These are phyloP conservation scores for Amblyraja radiata DNA, from an alignment of 2,797 vertebrate genomes.

Conservation along the genomic window DNA sequence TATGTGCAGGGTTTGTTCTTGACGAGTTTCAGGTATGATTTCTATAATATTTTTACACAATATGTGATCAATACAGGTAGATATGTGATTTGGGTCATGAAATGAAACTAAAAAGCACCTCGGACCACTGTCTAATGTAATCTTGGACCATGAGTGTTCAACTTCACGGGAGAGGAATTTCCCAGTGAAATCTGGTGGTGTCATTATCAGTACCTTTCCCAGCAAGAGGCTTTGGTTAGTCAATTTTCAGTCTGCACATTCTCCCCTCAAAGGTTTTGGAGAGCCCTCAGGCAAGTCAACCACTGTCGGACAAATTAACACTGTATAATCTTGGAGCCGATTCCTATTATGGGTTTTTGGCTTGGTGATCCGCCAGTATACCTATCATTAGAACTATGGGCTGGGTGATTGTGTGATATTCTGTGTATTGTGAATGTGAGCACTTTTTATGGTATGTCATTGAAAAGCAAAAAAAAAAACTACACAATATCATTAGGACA, in stretches of 20 bases:
- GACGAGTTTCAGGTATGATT: too few relatives aligned
- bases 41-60: too few relatives aligned
- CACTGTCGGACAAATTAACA: background rate
- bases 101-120: too few relatives aligned
- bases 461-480: background rate
- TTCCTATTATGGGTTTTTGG: background rate
- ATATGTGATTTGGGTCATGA: too few relatives aligned
- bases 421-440: background rate
- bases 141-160: background rate
- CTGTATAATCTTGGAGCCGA: background rate
- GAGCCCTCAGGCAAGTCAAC: background rate
- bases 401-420: background rate
- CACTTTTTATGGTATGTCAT: background rate
- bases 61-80: too few relatives aligned
- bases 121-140: background rate
- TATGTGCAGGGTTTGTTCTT: too few relatives aligned
- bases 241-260: background rate
- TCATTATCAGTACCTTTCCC: background rate
- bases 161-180: background rate
- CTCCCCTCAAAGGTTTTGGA: background rate
- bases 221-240: background rate
- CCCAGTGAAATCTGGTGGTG: background rate
- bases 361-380: background rate
- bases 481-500: background rate
- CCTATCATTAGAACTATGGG: background rate